Percentiles rank a stretch among this genome's conserved stretches.
Conservation (phyloP, 2,113 vertebrate species). For the Telmatochromis sp. region DNA sequence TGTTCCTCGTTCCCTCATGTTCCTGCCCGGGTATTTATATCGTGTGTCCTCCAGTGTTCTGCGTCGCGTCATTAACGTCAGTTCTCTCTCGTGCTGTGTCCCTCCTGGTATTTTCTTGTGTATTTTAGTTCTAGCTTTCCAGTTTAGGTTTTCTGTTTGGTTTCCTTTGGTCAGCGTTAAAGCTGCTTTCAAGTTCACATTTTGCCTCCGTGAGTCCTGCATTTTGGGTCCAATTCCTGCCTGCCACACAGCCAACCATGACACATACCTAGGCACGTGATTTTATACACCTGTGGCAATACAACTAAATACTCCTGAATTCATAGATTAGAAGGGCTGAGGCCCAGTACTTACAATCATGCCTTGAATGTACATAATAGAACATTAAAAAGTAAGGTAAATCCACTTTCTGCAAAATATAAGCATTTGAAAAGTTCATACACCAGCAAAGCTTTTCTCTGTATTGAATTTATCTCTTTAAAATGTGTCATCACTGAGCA, state of each 20-base stretch:
- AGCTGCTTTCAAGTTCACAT: neutral
- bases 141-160: neutral
- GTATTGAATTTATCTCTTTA: neutral
- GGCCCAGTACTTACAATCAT: neutral
- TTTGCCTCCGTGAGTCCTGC: fast-evolving
- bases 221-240: neutral
- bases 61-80: fast-evolving
- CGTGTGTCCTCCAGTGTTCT: neutral
- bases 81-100: fast-evolving
- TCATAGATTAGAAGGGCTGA: neutral
- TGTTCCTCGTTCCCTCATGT: neutral
- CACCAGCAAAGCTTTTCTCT: neutral
- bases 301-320: neutral
- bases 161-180: neutral
- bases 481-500: neutral
- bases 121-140: neutral
- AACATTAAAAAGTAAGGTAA: neutral
- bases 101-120: neutral
- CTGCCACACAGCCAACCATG: neutral
- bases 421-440: neutral
- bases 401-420: neutral
- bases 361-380: neutral
- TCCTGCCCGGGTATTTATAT: neutral
- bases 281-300: neutral
- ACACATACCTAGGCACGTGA: neutral